Evolutionary conservation across 1,140 invertebrate species (phyloP).

Genomic region (Drosophila simulans): DNA sequence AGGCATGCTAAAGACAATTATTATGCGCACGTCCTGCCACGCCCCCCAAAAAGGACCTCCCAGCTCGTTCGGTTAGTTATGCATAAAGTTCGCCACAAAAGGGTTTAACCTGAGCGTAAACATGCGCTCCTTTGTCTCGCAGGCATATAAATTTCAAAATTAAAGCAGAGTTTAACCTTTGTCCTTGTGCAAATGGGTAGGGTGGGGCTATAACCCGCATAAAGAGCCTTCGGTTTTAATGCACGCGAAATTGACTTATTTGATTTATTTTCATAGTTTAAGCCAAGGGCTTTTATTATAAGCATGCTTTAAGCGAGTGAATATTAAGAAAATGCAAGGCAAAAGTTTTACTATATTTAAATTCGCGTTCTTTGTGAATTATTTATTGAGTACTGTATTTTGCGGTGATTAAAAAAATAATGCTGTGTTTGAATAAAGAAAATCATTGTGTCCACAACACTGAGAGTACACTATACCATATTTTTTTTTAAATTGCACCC

Average conservation of each 20-base stretch:
- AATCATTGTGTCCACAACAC: too few species aligned
- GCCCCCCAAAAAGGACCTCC: neutral
- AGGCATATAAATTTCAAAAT: slow-evolving; percentile 54
- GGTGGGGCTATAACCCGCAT: slow-evolving; percentile 21
- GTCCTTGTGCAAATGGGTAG: slow-evolving; percentile 23
- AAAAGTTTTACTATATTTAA: neutral
- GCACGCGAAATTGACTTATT: slow-evolving; percentile 5
- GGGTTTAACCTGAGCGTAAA: slow-evolving; percentile 46
- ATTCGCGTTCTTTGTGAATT: too few species aligned
- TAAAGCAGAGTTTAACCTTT: slow-evolving; percentile 60
- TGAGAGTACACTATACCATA: too few species aligned
- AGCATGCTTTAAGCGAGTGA: neutral
- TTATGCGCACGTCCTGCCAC: neutral
- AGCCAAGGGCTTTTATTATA: neutral
- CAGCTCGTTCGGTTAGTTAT: slow-evolving; percentile 53
- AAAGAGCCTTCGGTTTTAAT: slow-evolving; percentile 14
- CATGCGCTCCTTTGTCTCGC: slow-evolving; percentile 36
- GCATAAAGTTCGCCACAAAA: slow-evolving; percentile 64
- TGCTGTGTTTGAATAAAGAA: too few species aligned
- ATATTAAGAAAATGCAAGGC: neutral
- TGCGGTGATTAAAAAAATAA: too few species aligned
- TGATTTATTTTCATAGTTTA: slow-evolving; percentile 8
- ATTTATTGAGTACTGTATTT: too few species aligned
- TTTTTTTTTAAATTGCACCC: neutral
- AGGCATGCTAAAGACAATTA: slow-evolving; percentile 61